Evolutionary conservation across 2,888 invertebrate genomes (phyloP).

Genomic region (Apotomis betuletana): DNA sequence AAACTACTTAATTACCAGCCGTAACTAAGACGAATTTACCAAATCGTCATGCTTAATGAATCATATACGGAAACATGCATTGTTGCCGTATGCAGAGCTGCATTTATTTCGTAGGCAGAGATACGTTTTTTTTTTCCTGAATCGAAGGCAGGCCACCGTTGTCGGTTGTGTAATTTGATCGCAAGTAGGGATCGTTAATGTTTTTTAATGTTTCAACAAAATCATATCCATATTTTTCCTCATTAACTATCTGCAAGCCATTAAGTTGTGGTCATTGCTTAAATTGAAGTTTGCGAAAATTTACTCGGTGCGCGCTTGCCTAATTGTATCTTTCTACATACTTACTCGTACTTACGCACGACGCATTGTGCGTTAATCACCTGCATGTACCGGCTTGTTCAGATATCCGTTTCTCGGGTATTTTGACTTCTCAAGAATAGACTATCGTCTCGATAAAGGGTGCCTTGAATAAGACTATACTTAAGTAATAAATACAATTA

Average conservation of each 20-base stretch:
- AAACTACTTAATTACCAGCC: too few species aligned
- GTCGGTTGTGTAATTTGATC: not conserved
- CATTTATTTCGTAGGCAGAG: slow-evolving; percentile 14
- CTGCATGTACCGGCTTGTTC: not conserved
- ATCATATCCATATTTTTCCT: slow-evolving; percentile 27
- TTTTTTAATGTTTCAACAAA: slow-evolving; percentile 18
- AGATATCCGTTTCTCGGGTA: not conserved
- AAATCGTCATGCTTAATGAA: slow-evolving; percentile 8
- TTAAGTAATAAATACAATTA: not conserved
- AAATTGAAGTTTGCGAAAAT: slow-evolving; percentile 40
- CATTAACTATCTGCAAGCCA: slow-evolving; percentile 35
- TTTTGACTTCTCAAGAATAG: not conserved
- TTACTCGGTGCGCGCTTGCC: slow-evolving; percentile 24
- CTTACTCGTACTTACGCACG: not conserved
- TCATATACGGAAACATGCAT: slow-evolving; percentile 17
- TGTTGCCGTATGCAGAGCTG: slow-evolving; percentile 4
- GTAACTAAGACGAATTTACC: not conserved
- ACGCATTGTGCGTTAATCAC: slow-evolving; percentile 27
- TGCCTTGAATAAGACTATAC: too few species aligned
- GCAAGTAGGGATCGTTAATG: slow-evolving; percentile 24
- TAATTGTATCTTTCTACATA: slow-evolving; percentile 32
- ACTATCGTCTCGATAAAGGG: too few species aligned
- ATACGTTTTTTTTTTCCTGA: slow-evolving; percentile 21
- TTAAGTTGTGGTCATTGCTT: slow-evolving; percentile 35
- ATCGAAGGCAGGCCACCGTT: slow-evolving; percentile 12